Evolutionary conservation across 2,797 vertebrate species (phyloP).

Genomic region (Odontamblyopus rebecca): DNA sequence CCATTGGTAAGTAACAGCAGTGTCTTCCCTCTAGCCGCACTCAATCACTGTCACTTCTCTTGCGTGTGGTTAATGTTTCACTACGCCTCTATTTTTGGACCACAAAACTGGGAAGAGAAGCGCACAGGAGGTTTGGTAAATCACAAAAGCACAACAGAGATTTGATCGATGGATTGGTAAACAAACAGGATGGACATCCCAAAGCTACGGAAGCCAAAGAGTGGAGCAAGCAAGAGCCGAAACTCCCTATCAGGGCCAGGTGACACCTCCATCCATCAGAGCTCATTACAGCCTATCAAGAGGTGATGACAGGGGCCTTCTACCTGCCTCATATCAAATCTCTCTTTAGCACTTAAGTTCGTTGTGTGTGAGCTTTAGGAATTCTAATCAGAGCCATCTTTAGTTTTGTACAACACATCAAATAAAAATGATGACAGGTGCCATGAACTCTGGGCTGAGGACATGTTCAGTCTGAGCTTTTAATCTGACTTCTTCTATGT

Average conservation of each 20-base stretch:
- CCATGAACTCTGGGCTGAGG: constrained; percentile 1
- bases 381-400: neutral
- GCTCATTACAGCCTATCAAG: constrained; percentile 51
- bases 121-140: constrained; percentile 62
- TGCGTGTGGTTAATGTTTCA: constrained; percentile 79
- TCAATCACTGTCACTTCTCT: constrained; percentile 73
- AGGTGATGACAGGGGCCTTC: constrained; percentile 26
- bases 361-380: neutral
- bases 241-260: constrained; percentile 58
- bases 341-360: constrained; percentile 3
- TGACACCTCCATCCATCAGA: constrained; percentile 66
- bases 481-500: constrained; percentile 2
- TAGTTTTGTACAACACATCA: neutral
- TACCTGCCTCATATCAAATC: constrained; percentile 18
- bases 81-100: constrained; percentile 47
- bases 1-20: constrained; percentile 67
- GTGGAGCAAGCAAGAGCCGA: constrained; percentile 25
- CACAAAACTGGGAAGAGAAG: constrained; percentile 29
- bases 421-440: constrained; percentile 9
- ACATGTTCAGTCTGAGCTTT: constrained; percentile 5
- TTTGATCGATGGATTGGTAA: constrained; percentile 74
- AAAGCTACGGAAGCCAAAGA: constrained; percentile 13
- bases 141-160: constrained; percentile 68
- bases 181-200: constrained; percentile 64
- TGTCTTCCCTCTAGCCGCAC: constrained; percentile 70